Base-by-base conservation (phyloP, 2,888 invertebrate species). In the Heliothis peltigera region DNA sequence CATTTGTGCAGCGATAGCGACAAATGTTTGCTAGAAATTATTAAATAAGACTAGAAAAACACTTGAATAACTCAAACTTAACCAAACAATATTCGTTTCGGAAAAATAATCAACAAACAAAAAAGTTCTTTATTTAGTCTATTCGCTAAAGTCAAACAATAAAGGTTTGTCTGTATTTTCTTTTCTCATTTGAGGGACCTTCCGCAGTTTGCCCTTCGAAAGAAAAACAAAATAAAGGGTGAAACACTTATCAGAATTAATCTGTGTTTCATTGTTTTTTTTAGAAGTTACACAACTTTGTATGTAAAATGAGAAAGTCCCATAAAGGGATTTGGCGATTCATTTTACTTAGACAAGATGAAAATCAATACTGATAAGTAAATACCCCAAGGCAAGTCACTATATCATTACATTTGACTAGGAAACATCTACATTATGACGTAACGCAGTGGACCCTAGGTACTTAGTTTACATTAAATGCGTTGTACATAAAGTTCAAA, bases 381-480 rank as follows among this genome's bases (percentile, higher is more conserved):
- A 39, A 52, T 35, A 21, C n/a, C 17, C 42, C 12, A 62, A 65
- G 65, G 25, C 48, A 58, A 48, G 48, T 69, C 53, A 64, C 47
- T 60, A 55, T 53, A 69, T 53, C 25, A 62, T 76, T 83, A 80
- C 85, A 68, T 78, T 84, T 80, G 84, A 75, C 79, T 85, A 87
- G 81, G 83, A 80, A 81, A 83, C 81, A 81, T 75, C 84, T 88
- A 88, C 81, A 82, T 80, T 79, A 77, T 75, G 74, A 59, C 73
- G 75, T 79, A 82, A 85, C 83, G 83, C 82, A 85, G 86, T 89
- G 89, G 89, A 89, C 89, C 89, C 89, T 88, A 89, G 83, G 78
- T 87, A 85, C 83, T 88, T 88, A 87, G 61, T 68, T 80, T 80
- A 80, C 75, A 68, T 80, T 71, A 58, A 69, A 65, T 76, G 82